Evolutionary conservation across 1,140 invertebrate genomes (phyloP).

Genomic region (Rhopalosiphum padi): DNA sequence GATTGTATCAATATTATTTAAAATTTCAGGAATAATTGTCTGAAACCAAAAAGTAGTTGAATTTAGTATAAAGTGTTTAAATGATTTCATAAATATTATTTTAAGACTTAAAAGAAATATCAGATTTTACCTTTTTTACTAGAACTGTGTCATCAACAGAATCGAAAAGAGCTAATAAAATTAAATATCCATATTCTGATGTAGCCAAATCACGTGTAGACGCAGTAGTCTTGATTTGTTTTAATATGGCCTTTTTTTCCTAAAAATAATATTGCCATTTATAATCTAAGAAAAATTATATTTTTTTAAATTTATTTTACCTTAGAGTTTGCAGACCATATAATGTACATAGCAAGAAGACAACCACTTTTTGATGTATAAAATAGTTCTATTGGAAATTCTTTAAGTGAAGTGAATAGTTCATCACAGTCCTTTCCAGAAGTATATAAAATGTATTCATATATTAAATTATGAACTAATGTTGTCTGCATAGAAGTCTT

Average conservation of each 20-base stretch:
- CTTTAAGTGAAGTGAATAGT: constrained; percentile 46
- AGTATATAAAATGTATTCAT: constrained; percentile 41
- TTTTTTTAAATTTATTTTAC: not conserved
- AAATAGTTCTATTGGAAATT: constrained; percentile 52
- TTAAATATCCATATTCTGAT: constrained; percentile 86
- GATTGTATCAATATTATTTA: constrained; percentile 75
- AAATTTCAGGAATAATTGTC: constrained; percentile 74
- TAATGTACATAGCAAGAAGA: constrained; percentile 42
- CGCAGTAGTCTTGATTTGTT: constrained; percentile 77
- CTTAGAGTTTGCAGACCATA: constrained; percentile 37
- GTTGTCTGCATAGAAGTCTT: constrained; percentile 49
- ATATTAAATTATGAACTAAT: constrained; percentile 53
- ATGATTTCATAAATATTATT: not conserved
- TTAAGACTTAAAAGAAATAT: not conserved
- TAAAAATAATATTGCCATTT: constrained; percentile 57
- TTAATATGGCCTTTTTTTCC: constrained; percentile 72
- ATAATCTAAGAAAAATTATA: not conserved
- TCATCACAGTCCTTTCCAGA: constrained; percentile 42
- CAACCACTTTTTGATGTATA: constrained; percentile 54
- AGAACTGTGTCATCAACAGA: constrained; percentile 92
- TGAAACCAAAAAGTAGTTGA: constrained; percentile 48
- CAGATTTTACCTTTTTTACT: constrained; percentile 74
- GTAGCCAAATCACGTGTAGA: constrained; percentile 79
- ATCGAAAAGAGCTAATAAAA: constrained; percentile 85
- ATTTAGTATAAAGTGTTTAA: not conserved